Evolutionary conservation across 2,797 vertebrate species (phyloP).

Genomic region (Muraenolepis orangiensis): DNA sequence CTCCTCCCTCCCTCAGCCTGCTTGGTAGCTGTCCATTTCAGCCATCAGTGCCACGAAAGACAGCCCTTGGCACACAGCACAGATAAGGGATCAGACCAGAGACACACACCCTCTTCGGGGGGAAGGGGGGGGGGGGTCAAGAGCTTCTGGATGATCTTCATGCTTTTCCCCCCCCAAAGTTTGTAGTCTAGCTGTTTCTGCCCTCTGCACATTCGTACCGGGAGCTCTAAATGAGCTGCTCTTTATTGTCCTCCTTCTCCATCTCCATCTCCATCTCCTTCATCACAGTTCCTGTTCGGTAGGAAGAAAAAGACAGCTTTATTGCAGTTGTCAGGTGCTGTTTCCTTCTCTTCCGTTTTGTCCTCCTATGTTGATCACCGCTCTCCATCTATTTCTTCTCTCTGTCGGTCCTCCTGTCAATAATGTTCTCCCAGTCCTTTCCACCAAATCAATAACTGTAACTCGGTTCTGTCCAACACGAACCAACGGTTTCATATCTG

Average conservation of each 20-base stretch:
- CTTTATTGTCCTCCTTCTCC: not conserved
- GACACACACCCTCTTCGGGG: not conserved
- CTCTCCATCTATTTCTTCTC: slow-evolving; percentile 25
- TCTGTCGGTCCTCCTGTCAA: not conserved
- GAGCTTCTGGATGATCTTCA: not conserved
- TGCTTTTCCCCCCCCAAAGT: slow-evolving; percentile 29
- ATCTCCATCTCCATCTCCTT: too few relatives aligned
- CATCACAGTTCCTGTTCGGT: slow-evolving; percentile 28
- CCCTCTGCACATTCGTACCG: not conserved
- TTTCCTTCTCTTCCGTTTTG: not conserved
- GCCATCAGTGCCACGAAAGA: slow-evolving; percentile 44
- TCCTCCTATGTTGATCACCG: not conserved
- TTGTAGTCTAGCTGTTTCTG: slow-evolving; percentile 23
- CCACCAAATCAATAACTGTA: slow-evolving; percentile 69
- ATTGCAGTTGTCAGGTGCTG: slow-evolving; percentile 26
- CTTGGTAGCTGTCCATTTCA: slow-evolving; percentile 39
- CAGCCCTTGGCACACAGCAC: slow-evolving; percentile 21
- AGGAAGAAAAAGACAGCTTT: slow-evolving; percentile 29
- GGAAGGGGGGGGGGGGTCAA: slow-evolving; percentile 7
- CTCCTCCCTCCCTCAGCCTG: slow-evolving; percentile 9
- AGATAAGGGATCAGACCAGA: slow-evolving; percentile 46
- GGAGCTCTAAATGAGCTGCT: not conserved
- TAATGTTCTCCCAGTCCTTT: slow-evolving; percentile 11
- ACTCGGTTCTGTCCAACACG: slow-evolving; percentile 73
- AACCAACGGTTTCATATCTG: slow-evolving; percentile 53